These are phyloP conservation scores for Damaliscus lunatus DNA, from an alignment of 2,113 vertebrate species.

Conservation along the genomic window DNA sequence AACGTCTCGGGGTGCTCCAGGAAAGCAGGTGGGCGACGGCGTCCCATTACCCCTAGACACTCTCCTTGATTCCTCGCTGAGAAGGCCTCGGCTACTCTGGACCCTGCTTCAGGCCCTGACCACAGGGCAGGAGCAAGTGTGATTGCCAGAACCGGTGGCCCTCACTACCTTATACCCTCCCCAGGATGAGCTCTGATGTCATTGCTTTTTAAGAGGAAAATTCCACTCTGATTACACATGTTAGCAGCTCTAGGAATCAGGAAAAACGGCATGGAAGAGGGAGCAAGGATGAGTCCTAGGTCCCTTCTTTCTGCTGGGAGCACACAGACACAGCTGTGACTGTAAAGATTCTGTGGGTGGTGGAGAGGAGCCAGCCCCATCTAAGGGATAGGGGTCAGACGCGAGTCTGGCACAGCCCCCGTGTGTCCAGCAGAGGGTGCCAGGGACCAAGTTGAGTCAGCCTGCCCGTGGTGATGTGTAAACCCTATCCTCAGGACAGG, in stretches of 20 bases:
- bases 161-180: neutral
- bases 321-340: neutral
- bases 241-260: neutral
- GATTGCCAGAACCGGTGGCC: neutral
- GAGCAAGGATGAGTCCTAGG: neutral
- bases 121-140: neutral
- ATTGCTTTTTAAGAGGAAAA: neutral
- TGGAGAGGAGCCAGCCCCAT: neutral
- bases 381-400: neutral
- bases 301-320: neutral
- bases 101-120: neutral
- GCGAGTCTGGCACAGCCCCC: neutral
- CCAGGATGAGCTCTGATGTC: neutral
- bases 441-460: constrained; percentile 28
- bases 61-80: neutral
- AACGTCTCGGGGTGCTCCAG: neutral
- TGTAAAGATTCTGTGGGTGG: neutral
- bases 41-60: neutral
- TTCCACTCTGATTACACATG: neutral
- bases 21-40: neutral
- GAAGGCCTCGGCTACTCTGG: neutral
- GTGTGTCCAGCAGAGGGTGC: constrained; percentile 67
- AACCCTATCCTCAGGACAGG: neutral
- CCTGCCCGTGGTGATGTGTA: rapidly evolving
- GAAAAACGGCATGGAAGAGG: neutral